Evolutionary conservation across 2,797 vertebrate species (phyloP).

Genomic region (Hybognathus amarus): DNA sequence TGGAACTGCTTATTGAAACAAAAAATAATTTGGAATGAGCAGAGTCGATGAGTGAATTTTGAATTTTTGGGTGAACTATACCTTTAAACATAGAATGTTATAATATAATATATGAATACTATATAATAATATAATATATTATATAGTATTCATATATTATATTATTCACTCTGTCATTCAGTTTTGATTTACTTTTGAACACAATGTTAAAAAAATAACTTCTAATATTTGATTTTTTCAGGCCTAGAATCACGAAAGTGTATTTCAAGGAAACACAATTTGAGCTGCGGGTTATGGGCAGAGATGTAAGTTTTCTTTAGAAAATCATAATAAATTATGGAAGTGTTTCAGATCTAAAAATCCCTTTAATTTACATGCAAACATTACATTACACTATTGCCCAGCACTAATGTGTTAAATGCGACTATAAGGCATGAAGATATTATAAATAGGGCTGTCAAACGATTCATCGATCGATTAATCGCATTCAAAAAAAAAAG

Average conservation of each 20-base stretch:
- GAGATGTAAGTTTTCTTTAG: constrained; percentile 84
- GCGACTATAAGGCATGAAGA: background rate
- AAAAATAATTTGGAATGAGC: background rate
- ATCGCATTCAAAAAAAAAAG: no score
- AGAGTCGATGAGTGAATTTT: background rate
- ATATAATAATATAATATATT: background rate
- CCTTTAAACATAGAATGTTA: background rate
- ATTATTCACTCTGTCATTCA: background rate
- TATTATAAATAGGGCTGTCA: no score
- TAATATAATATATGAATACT: no score
- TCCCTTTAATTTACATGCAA: background rate
- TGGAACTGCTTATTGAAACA: background rate
- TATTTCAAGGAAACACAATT: constrained; percentile 90
- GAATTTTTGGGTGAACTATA: background rate
- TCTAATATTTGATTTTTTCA: constrained; percentile 63
- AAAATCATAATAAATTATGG: background rate
- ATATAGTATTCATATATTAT: background rate
- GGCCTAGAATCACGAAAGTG: constrained; percentile 90
- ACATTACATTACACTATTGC: background rate
- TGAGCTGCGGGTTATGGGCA: constrained; percentile 86
- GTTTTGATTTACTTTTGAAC: background rate
- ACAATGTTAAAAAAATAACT: background rate
- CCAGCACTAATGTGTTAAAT: background rate
- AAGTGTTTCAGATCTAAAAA: background rate
- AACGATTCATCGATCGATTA: no score